phyloP scores from a whole-genome alignment of 2,888 invertebrate genomes.

The Diloba caeruleocephala region DNA sequence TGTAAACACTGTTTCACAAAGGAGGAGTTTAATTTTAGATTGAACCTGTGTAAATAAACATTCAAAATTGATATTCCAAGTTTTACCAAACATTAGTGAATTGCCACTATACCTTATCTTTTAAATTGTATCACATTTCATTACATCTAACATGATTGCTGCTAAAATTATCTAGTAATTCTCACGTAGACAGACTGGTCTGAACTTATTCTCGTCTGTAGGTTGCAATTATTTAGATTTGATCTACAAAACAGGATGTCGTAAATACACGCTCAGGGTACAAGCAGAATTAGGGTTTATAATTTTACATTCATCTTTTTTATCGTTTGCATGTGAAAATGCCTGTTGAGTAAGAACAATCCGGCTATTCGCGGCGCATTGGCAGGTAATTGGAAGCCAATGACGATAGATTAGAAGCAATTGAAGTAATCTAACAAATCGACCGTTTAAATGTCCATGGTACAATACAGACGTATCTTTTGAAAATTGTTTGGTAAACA shows the following conservation, averaged over 20 bases:
- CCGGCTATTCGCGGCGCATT: slow-evolving; percentile 1
- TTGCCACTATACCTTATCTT: not conserved
- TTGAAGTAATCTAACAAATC: slow-evolving; percentile 18
- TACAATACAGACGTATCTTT: slow-evolving; percentile 4
- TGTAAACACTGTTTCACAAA: not conserved
- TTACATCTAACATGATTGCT: slow-evolving; percentile 16
- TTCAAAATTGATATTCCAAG: no score
- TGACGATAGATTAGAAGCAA: slow-evolving; percentile 11
- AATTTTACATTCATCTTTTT: slow-evolving; percentile 5
- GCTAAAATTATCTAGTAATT: slow-evolving; percentile 25
- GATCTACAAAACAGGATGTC: slow-evolving; percentile 77
- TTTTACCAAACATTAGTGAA: not conserved
- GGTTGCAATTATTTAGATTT: slow-evolving; percentile 75
- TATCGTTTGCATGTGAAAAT: slow-evolving; percentile 16
- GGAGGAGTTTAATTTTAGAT: not conserved
- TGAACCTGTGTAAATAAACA: no score
- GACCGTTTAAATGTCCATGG: not conserved
- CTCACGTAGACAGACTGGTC: slow-evolving; percentile 28
- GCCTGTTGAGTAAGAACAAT: slow-evolving; percentile 19
- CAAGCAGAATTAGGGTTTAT: slow-evolving; percentile 19
- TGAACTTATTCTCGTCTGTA: slow-evolving; percentile 36
- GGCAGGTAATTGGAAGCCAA: slow-evolving; percentile 17
- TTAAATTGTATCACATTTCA: slow-evolving; percentile 6
- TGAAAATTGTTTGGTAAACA: slow-evolving; percentile 28
- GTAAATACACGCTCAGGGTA: slow-evolving; percentile 63